phyloP scores from a whole-genome alignment of 1,140 invertebrate species.

The Cyclargus thomasi region DNA sequence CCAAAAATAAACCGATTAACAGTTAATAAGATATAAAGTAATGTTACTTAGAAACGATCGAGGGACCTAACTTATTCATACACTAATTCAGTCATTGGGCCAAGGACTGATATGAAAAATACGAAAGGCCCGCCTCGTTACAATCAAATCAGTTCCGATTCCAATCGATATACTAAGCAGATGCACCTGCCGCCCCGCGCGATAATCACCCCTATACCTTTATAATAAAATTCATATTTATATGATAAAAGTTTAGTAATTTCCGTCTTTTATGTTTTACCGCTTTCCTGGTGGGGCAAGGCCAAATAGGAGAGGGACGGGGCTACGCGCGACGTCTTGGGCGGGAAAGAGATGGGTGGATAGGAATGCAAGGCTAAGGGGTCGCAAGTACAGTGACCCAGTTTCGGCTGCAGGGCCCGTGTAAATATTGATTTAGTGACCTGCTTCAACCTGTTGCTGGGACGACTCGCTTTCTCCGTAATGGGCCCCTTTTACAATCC shows the following conservation, averaged over 20 bases:
- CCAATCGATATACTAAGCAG: conserved; percentile 36
- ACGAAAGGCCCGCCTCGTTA: conserved; percentile 30
- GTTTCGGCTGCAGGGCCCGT: conserved; percentile 55
- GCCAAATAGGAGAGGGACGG: conserved; percentile 44
- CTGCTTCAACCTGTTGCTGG: conserved; percentile 60
- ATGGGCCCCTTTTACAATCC: conserved; percentile 9
- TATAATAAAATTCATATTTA: conserved; percentile 51
- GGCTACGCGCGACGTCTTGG: conserved; percentile 22
- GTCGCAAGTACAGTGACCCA: conserved; percentile 67
- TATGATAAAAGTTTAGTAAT: conserved; percentile 44
- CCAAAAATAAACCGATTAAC: not conserved
- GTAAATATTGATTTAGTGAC: conserved; percentile 70
- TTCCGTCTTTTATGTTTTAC: conserved; percentile 66
- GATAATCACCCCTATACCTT: conserved; percentile 27
- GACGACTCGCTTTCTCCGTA: conserved; percentile 23
- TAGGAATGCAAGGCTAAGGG: conserved; percentile 63
- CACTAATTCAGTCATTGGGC: conserved; percentile 22
- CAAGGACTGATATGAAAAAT: conserved; percentile 29
- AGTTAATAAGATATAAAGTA: not conserved
- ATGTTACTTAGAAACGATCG: not conserved
- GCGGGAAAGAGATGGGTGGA: conserved; percentile 37
- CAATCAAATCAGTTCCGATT: conserved; percentile 36
- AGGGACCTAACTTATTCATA: conserved; percentile 17
- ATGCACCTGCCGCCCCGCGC: conserved; percentile 32
- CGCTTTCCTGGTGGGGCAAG: conserved; percentile 53